Evolutionary conservation across 2,888 invertebrate genomes (phyloP).

Genomic region (Argyresthia albistria): DNA sequence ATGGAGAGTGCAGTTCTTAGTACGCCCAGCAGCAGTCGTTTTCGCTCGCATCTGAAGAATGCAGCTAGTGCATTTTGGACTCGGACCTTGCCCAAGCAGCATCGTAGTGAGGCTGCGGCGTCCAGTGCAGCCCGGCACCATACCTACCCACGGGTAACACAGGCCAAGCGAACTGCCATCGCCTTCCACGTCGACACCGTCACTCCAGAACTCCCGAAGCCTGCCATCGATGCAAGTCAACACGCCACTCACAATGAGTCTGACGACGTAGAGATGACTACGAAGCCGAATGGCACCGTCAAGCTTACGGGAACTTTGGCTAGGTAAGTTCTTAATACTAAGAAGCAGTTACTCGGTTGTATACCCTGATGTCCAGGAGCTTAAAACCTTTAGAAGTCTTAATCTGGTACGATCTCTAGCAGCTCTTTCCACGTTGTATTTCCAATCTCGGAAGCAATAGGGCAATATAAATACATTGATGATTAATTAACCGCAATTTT

Average conservation of each 20-base stretch:
- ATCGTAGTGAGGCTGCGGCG: constrained; percentile 35
- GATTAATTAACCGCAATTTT: too few species aligned
- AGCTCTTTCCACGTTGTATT: neutral
- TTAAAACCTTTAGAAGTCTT: too few species aligned
- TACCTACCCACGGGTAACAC: constrained; percentile 53
- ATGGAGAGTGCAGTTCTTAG: constrained; percentile 70
- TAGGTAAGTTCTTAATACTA: constrained; percentile 31
- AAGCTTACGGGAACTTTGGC: constrained; percentile 52
- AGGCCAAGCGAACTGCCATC: constrained; percentile 46
- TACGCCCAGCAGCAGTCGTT: constrained; percentile 58
- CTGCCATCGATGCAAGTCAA: constrained; percentile 15
- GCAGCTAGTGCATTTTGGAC: constrained; percentile 60
- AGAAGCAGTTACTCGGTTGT: too few species aligned
- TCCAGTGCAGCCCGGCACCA: constrained; percentile 44
- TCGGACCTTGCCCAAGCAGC: constrained; percentile 60
- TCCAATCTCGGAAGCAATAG: too few species aligned
- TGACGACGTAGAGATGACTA: constrained; percentile 23
- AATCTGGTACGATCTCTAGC: neutral
- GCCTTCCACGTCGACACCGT: constrained; percentile 52
- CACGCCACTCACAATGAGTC: constrained; percentile 22
- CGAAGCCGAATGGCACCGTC: constrained; percentile 31
- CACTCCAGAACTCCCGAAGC: constrained; percentile 27
- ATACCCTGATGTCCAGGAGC: too few species aligned
- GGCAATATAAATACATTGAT: too few species aligned
- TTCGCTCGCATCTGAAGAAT: constrained; percentile 58